Conservation (phyloP, 2,888 invertebrate species). For the Oscheius onirici region DNA sequence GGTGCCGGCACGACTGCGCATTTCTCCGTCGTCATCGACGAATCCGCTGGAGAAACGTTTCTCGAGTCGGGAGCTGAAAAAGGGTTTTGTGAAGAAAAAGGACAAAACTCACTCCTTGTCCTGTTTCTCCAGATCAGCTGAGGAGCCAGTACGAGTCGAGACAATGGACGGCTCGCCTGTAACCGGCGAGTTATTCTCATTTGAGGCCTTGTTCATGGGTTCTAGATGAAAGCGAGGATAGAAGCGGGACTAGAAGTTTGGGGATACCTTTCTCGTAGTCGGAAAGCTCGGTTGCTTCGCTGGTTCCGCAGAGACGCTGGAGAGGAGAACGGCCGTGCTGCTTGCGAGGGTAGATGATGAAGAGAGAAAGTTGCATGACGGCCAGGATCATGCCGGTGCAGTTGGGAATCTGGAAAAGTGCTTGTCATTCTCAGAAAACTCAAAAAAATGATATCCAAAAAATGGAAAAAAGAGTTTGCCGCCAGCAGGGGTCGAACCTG, state of each 20-base stretch:
- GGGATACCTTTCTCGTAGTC: constrained; percentile 5
- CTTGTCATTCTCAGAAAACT: neutral
- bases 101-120: neutral
- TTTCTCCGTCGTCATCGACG: neutral
- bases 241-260: neutral
- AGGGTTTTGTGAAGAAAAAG: neutral
- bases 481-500: constrained; percentile 71
- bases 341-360: constrained; percentile 79
- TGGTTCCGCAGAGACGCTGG: neutral
- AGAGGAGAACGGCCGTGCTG: constrained; percentile 30
- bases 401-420: constrained; percentile 81
- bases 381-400: constrained; percentile 82
- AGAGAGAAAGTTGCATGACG: constrained; percentile 81
- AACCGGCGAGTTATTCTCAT: constrained; percentile 18
- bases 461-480: constrained; percentile 55
- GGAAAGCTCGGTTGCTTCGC: neutral
- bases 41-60: neutral
- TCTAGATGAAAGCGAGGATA: constrained; percentile 7
- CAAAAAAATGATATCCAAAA: neutral
- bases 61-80: constrained; percentile 3
- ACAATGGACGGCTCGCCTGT: neutral
- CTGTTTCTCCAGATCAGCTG: neutral
- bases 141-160: neutral
- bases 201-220: constrained; percentile 4
- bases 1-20: neutral